Percentiles rank a stretch among this genome's conserved stretches.
Evolutionary conservation across 2,113 vertebrate species (phyloP).

Genomic region (Nothoprocta pentlandii): DNA sequence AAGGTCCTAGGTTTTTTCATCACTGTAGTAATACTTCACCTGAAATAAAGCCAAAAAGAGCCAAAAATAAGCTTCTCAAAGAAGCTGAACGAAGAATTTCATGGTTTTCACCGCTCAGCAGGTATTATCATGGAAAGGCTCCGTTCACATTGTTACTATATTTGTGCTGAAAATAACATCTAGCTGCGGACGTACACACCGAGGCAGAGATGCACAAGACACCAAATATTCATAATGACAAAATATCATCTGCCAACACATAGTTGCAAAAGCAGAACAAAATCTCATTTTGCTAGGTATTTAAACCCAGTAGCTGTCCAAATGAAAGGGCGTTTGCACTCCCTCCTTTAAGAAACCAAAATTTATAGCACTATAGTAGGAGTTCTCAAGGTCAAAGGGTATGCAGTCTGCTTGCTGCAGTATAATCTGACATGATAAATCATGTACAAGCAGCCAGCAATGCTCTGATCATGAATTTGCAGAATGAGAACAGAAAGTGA

Average conservation of each 20-base stretch:
- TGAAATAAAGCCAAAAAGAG: neutral
- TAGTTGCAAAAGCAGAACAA: neutral
- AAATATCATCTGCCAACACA: neutral
- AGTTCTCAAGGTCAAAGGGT: slow-evolving; percentile 74
- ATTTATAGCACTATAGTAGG: slow-evolving; percentile 46
- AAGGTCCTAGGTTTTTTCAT: neutral
- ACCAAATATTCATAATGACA: neutral
- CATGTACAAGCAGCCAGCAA: slow-evolving; percentile 47
- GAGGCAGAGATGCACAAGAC: slow-evolving; percentile 12
- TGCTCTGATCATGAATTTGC: slow-evolving; percentile 41
- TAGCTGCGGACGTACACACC: neutral
- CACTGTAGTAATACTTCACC: neutral
- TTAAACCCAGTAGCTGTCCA: slow-evolving; percentile 31
- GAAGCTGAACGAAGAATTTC: neutral
- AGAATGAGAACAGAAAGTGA: slow-evolving; percentile 43
- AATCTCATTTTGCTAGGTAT: slow-evolving; percentile 10
- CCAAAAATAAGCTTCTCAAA: slow-evolving; percentile 11
- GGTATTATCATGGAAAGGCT: slow-evolving; percentile 8
- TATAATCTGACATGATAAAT: slow-evolving; percentile 70
- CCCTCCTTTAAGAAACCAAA: slow-evolving; percentile 18
- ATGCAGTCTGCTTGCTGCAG: slow-evolving; percentile 65
- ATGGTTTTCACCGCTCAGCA: slow-evolving; percentile 53
- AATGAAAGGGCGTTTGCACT: slow-evolving; percentile 25
- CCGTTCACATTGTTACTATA: neutral
- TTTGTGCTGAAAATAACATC: slow-evolving; percentile 36